Percentiles rank a stretch among this genome's conserved stretches.
Evolutionary conservation across 2,888 invertebrate species (phyloP).

Genomic region (Peribatodes rhomboidaria): DNA sequence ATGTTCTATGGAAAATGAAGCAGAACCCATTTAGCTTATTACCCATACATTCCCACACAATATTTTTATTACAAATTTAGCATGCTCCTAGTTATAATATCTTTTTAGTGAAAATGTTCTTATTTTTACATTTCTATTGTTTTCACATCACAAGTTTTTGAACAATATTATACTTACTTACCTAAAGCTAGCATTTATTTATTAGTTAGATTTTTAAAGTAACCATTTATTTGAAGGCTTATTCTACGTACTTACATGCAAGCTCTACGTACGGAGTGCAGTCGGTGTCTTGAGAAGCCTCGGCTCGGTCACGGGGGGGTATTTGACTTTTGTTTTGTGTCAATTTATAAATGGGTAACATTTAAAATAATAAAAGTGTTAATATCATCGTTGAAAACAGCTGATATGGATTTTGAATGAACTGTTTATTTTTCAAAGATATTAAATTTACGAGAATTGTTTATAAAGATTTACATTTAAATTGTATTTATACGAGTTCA

Average conservation of each 20-base stretch:
- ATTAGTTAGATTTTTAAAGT: not conserved
- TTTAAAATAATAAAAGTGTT: constrained; percentile 87
- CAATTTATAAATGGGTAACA: constrained; percentile 87
- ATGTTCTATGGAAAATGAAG: no score
- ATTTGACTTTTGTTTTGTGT: constrained; percentile 87
- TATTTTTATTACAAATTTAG: no score
- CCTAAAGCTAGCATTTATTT: not conserved
- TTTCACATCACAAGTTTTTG: not conserved
- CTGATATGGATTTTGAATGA: constrained; percentile 53
- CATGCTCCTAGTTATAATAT: no score
- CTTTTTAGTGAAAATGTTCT: no score
- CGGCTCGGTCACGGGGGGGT: constrained; percentile 70
- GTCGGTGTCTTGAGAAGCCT: constrained; percentile 65
- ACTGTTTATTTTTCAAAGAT: constrained; percentile 41
- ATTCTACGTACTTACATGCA: constrained; percentile 80
- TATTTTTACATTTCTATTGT: not conserved
- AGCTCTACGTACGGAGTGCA: constrained; percentile 56
- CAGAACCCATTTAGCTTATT: no score
- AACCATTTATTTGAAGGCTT: constrained; percentile 50
- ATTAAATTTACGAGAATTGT: constrained; percentile 9
- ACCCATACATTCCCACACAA: no score
- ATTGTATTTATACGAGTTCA: not conserved
- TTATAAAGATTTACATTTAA: constrained; percentile 13
- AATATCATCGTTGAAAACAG: constrained; percentile 84
- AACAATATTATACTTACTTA: not conserved